phyloP scores from a whole-genome alignment of 2,113 vertebrate genomes.

The Monopterus albus region DNA sequence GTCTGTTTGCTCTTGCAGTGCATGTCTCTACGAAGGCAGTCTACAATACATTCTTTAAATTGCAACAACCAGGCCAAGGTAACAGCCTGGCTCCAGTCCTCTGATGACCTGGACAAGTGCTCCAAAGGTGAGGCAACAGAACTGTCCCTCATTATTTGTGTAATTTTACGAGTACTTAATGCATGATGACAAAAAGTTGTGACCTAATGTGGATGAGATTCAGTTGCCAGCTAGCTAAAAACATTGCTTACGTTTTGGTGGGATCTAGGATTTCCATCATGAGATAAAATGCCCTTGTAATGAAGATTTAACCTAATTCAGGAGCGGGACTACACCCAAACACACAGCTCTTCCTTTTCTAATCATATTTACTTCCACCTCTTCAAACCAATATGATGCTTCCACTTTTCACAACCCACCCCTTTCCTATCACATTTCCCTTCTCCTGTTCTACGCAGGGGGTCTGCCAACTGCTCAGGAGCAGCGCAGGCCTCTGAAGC shows the following conservation, averaged over 20 bases:
- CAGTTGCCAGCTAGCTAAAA: background rate
- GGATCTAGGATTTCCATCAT: too few relatives aligned
- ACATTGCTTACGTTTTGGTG: too few relatives aligned
- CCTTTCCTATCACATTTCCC: too few relatives aligned
- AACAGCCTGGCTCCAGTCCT: conserved; percentile 92
- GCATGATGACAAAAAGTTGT: background rate
- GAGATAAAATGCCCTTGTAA: background rate
- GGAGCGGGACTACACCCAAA: too few relatives aligned
- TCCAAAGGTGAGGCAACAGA: conserved; percentile 86
- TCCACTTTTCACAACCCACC: too few relatives aligned
- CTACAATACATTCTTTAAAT: conserved; percentile 82
- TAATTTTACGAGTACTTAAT: background rate
- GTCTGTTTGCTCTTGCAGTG: conserved; percentile 76
- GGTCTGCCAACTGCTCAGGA: too few relatives aligned
- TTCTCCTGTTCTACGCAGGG: too few relatives aligned
- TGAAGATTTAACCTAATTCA: too few relatives aligned
- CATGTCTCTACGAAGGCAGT: conserved; percentile 87
- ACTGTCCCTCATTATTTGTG: background rate
- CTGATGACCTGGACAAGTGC: conserved; percentile 96
- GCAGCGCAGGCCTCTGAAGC: too few relatives aligned
- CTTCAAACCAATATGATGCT: too few relatives aligned
- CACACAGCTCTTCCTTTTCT: too few relatives aligned
- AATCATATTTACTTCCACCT: too few relatives aligned
- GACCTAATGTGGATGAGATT: background rate
- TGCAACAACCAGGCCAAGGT: conserved; percentile 89